Percentiles rank a stretch among this genome's conserved stretches.
Conservation (phyloP, 2,113 vertebrate genomes). For the Dipodomys stephensi region DNA sequence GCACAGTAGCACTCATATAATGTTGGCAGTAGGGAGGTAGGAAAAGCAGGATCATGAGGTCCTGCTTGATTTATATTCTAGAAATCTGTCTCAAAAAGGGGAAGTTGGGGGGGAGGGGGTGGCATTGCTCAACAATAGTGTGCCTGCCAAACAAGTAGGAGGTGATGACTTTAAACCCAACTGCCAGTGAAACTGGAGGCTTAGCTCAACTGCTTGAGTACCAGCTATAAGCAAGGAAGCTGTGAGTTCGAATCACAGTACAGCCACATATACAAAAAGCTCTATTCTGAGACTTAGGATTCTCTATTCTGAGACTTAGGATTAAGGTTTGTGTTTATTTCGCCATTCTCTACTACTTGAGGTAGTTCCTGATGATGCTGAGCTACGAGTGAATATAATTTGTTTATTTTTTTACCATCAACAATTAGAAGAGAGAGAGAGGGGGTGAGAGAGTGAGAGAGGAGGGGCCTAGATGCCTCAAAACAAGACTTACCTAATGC, state of each 20-base stretch:
- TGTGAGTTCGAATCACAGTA: too few species aligned
- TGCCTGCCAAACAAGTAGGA: too few species aligned
- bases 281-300: slow-evolving; percentile 25
- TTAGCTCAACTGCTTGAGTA: too few species aligned
- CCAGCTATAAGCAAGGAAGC: too few species aligned
- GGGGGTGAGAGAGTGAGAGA: background rate
- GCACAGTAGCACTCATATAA: too few species aligned
- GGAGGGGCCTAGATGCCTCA: background rate
- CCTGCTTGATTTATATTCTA: too few species aligned
- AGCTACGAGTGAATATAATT: background rate
- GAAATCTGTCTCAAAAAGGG: background rate
- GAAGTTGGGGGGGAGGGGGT: too few species aligned
- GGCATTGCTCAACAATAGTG: too few species aligned
- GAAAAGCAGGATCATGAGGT: background rate
- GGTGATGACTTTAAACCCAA: too few species aligned
- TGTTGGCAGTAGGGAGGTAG: background rate
- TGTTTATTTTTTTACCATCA: slow-evolving; percentile 2
- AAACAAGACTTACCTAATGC: slow-evolving; percentile 58
- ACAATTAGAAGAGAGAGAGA: slow-evolving; percentile 12
- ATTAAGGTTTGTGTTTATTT: background rate
- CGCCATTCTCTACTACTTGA: background rate
- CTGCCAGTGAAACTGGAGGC: too few species aligned
- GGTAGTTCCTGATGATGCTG: background rate
- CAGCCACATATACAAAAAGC: background rate
- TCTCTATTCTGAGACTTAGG: slow-evolving; percentile 26